Evolutionary conservation across 1,140 invertebrate species (phyloP).

Genomic region (Zaprionus ghesquierei): DNA sequence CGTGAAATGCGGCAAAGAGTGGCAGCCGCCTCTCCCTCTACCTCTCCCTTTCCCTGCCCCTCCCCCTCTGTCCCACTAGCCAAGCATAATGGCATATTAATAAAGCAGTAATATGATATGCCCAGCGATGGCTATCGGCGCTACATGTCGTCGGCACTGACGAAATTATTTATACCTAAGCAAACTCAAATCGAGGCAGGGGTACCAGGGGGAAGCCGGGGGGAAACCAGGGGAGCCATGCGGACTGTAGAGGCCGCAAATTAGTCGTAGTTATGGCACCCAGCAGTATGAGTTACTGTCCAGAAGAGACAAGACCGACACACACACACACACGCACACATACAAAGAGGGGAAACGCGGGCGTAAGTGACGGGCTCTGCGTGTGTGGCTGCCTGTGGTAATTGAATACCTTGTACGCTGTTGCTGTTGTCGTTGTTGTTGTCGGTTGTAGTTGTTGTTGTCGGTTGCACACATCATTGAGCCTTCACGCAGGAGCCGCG

Average conservation of each 20-base stretch:
- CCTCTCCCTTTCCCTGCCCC: background rate
- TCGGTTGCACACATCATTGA: constrained; percentile 72
- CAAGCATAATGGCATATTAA: constrained; percentile 70
- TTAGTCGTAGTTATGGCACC: constrained; percentile 74
- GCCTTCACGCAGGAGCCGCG: constrained; percentile 47
- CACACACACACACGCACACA: background rate
- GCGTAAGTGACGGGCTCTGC: constrained; percentile 32
- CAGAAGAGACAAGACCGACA: constrained; percentile 47
- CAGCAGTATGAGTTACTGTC: constrained; percentile 41
- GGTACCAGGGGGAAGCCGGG: background rate
- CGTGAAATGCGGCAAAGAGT: constrained; percentile 17
- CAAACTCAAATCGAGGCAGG: background rate
- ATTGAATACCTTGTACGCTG: constrained; percentile 65
- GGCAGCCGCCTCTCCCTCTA: background rate
- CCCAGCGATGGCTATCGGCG: constrained; percentile 67
- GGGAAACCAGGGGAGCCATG: background rate
- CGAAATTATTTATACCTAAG: constrained; percentile 75
- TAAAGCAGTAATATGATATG: constrained; percentile 74
- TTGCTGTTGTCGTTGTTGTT: constrained; percentile 39
- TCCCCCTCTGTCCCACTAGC: background rate
- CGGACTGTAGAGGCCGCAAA: constrained; percentile 41
- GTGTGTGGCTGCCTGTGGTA: constrained; percentile 49
- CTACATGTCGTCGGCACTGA: constrained; percentile 63
- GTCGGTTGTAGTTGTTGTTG: constrained; percentile 13
- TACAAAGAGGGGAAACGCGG: background rate